Conservation (phyloP, 2,113 vertebrate genomes). For the Microtus ochrogaster region DNA sequence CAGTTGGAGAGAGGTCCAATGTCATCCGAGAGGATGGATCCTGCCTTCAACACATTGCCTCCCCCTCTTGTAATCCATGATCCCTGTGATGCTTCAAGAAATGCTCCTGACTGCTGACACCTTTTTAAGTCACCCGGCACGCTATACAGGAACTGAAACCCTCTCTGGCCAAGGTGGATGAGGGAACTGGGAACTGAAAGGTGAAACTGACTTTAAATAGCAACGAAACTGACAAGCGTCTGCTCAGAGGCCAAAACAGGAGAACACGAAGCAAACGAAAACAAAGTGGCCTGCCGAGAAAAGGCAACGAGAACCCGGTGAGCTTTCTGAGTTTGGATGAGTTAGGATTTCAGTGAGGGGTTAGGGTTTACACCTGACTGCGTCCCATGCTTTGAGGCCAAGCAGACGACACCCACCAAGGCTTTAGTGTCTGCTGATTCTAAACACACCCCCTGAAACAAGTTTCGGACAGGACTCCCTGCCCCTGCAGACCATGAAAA, state of each 20-base stretch:
- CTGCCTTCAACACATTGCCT: neutral
- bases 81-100: neutral
- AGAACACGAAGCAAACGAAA: conserved; percentile 75
- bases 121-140: neutral
- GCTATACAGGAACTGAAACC: conserved; percentile 77
- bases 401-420: neutral
- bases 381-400: neutral
- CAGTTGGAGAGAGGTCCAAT: neutral
- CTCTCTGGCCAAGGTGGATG: conserved; percentile 32
- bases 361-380: conserved; percentile 58
- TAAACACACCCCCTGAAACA: conserved; percentile 20
- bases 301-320: conserved; percentile 46
- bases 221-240: conserved; percentile 76
- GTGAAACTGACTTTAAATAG: conserved; percentile 82
- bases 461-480: neutral
- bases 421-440: conserved; percentile 24
- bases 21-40: neutral
- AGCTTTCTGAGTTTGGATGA: conserved; percentile 73
- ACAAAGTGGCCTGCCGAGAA: conserved; percentile 72
- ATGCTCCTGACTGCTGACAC: conserved; percentile 46
- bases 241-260: conserved; percentile 64
- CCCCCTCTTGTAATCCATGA: neutral
- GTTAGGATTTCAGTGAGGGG: conserved; percentile 66
- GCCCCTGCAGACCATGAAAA: neutral
- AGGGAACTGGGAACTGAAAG: conserved; percentile 83